These are phyloP conservation scores for Okamejei kenojei DNA, from an alignment of 2,797 vertebrate genomes.

Conservation along the genomic window DNA sequence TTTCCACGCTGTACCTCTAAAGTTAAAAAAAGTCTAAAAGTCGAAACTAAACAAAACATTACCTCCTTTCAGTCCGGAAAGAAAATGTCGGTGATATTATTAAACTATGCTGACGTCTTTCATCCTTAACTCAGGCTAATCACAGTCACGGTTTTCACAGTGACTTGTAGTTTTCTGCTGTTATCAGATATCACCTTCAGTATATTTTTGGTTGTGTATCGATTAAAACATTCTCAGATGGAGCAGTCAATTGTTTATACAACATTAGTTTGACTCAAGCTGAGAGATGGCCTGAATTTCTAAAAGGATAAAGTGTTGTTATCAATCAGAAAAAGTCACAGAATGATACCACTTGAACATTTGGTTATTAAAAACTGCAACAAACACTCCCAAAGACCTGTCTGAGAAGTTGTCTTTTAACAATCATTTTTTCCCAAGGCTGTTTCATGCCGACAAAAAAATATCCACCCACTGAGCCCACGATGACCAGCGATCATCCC, in stretches of 20 bases:
- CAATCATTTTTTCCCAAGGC: too few relatives aligned
- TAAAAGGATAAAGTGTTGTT: neutral
- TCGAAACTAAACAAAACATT: neutral
- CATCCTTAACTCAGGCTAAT: neutral
- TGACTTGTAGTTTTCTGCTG: neutral
- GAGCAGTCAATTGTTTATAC: neutral
- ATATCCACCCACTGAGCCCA: too few relatives aligned
- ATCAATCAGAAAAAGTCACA: neutral
- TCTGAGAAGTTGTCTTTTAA: too few relatives aligned
- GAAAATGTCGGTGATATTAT: neutral
- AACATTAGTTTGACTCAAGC: neutral
- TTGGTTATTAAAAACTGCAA: too few relatives aligned
- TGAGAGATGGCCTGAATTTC: neutral
- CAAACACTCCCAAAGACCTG: too few relatives aligned
- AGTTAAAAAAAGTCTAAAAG: too few relatives aligned
- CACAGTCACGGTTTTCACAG: neutral
- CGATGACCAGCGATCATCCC: too few relatives aligned
- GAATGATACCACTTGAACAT: neutral
- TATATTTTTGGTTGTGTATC: neutral
- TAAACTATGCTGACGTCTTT: neutral
- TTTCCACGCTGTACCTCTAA: too few relatives aligned
- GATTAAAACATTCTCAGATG: neutral
- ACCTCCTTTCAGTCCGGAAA: neutral
- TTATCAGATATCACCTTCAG: neutral
- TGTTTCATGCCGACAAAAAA: too few relatives aligned